These are phyloP conservation scores for Loris lydekkerianus DNA, from an alignment of 2,797 vertebrate genomes.

Conservation along the genomic window DNA sequence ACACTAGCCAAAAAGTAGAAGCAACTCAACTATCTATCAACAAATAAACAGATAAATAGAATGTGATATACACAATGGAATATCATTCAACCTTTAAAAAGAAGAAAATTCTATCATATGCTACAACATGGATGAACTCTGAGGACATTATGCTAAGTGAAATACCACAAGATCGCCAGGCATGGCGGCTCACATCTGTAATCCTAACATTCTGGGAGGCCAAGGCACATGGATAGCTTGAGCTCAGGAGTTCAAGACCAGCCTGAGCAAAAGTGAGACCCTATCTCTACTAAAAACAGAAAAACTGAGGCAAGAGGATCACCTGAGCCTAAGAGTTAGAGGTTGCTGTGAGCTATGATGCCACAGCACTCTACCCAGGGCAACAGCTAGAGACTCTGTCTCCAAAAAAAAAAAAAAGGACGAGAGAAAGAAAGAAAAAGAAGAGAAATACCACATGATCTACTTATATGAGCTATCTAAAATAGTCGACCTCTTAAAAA, in stretches of 20 bases:
- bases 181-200: too few species aligned
- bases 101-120: not conserved
- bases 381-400: too few species aligned
- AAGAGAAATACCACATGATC: not conserved
- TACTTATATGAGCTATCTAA: not conserved
- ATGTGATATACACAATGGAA: not conserved
- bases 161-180: not conserved
- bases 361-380: too few species aligned
- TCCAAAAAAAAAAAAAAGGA: too few species aligned
- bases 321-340: too few species aligned
- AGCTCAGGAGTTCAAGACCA: too few species aligned
- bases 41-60: not conserved
- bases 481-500: not conserved
- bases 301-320: too few species aligned
- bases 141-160: not conserved
- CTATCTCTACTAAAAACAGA: too few species aligned
- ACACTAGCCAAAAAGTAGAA: not conserved
- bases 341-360: too few species aligned
- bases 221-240: too few species aligned
- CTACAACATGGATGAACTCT: not conserved
- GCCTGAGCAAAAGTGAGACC: too few species aligned
- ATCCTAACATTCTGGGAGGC: too few species aligned
- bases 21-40: not conserved
- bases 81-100: not conserved
- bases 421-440: not conserved